A percentile compares a stretch with the other conserved stretches of the same genome.
These are phyloP conservation scores for Meloidogyne chitwoodi DNA, from an alignment of 1,140 invertebrate genomes.

Conservation along the genomic window DNA sequence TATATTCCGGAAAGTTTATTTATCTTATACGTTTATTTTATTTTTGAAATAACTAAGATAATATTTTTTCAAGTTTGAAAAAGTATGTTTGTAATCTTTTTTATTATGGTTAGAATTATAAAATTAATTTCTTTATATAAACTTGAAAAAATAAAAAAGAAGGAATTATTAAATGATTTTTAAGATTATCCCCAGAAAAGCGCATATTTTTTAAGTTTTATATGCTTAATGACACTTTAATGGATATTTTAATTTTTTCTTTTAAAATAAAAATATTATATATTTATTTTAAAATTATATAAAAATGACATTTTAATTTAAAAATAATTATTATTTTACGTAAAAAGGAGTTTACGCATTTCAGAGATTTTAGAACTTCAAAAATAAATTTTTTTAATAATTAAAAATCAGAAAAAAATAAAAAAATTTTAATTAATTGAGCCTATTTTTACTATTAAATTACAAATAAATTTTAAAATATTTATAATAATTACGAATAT, in stretches of 20 bases:
- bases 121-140: too few relatives aligned
- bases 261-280: background rate
- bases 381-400: background rate
- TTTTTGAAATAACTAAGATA: too few relatives aligned
- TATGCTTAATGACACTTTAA: background rate
- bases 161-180: background rate
- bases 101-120: too few relatives aligned
- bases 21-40: background rate
- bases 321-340: background rate
- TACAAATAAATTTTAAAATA: too few relatives aligned
- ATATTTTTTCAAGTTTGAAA: too few relatives aligned
- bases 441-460: too few relatives aligned
- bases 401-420: background rate
- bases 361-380: too few relatives aligned
- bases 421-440: too few relatives aligned
- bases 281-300: background rate
- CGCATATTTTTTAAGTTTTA: background rate
- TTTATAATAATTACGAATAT: too few relatives aligned
- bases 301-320: background rate
- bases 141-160: background rate
- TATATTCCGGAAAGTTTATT: background rate
- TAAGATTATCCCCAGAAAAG: background rate
- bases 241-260: background rate
- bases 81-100: too few relatives aligned
- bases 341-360: background rate